Base-by-base conservation (phyloP, 2,113 vertebrate genomes). In the Felis chaus region DNA sequence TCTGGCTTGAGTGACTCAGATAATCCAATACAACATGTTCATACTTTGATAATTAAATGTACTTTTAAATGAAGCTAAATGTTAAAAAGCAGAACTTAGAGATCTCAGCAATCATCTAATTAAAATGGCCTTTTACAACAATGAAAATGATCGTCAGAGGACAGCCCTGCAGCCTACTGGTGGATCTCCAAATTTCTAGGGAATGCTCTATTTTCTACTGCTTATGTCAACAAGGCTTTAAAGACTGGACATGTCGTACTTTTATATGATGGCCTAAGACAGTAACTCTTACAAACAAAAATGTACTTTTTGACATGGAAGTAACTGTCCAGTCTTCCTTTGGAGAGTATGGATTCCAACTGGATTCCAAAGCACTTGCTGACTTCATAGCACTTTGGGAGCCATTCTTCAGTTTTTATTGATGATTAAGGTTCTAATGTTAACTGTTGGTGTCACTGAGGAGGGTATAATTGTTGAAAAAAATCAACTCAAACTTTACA, bases 401-500 rank as follows among this genome's bases (percentile, higher is more conserved):
- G 63, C 7, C 18, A 50, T 76, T 85, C 85, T 91, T 74, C 78
- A 84, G 69, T 90, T 92, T 74, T 50, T 31, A 33, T 27, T 57
- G 55, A 81, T 65, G 55, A 91, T 80, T 63, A 66, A 82, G 36
- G 33, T 73, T 78, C 55, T 83, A 69, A 92, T 21, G 90, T 82
- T 65, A 88, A 91, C 93, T 93, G 18, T 74, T 95, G 69, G 85
- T 90, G 88, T 91, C 53, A 84, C 25, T 5, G 66, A 73, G 16
- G 36, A 89, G 86, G 83, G 31, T 74, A 87, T 85, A 66, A 93
- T 7, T 96, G 96, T 86, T 31, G 19, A 95, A 63, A 91, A 91
- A 96, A 95, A 91, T 91, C 89, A 83, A 84, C 57, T 96, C 5
- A 71, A 94, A 97, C 13, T 85, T 39, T 50, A 91, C 45, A 96